phyloP scores from a whole-genome alignment of 2,113 vertebrate species.

The Phalacrocorax aristotelis region DNA sequence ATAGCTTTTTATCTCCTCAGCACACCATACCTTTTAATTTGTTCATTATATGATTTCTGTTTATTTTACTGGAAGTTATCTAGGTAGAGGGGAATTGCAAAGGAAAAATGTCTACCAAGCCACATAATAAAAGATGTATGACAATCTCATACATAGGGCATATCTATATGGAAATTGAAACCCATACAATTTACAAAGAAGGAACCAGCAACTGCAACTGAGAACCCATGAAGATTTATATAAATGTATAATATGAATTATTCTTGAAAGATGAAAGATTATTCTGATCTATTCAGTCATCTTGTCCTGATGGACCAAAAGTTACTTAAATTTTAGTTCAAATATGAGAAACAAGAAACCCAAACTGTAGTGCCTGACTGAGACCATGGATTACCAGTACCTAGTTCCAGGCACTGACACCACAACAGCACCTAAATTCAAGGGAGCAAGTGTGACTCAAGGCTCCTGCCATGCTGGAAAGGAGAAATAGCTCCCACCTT shows the following conservation, averaged over 20 bases:
- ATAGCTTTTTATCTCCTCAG: neutral
- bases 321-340: slow-evolving; percentile 19
- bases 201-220: neutral
- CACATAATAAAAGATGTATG: neutral
- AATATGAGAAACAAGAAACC: neutral
- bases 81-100: neutral
- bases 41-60: neutral
- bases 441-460: neutral
- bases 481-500: neutral
- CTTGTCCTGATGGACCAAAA: slow-evolving; percentile 22
- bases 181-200: slow-evolving; percentile 8
- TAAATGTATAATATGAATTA: slow-evolving; percentile 16
- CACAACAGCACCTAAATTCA: neutral
- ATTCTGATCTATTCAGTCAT: neutral
- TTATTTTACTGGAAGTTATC: neutral
- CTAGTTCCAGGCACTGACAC: neutral
- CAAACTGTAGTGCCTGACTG: neutral
- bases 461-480: neutral
- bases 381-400: neutral
- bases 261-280: slow-evolving; percentile 32
- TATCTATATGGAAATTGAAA: slow-evolving; percentile 15
- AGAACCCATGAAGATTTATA: neutral
- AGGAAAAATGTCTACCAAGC: neutral
- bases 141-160: neutral
- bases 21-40: neutral